Conservation (phyloP, 2,113 vertebrate genomes). For the Saiga tatarica region DNA sequence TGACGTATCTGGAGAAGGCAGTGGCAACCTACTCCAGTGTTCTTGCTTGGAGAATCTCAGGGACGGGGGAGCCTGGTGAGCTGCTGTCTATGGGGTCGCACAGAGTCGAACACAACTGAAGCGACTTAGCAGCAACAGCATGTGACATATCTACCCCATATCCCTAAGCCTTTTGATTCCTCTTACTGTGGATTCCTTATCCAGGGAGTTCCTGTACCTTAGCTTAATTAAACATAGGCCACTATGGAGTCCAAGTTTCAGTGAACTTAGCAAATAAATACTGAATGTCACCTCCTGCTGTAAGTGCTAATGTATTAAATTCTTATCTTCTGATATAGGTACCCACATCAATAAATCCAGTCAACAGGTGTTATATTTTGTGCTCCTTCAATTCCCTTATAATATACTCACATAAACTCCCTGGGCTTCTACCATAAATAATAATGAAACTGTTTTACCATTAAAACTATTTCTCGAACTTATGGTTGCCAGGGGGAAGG, state of each 20-base stretch:
- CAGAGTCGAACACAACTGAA: too few species aligned
- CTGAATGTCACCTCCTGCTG: not conserved
- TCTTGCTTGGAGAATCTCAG: too few species aligned
- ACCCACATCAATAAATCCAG: conserved; percentile 10
- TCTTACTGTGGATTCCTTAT: not conserved
- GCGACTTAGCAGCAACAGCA: not conserved
- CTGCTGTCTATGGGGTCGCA: too few species aligned
- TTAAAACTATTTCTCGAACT: not conserved
- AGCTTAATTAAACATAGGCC: not conserved
- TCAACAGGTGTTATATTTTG: not conserved
- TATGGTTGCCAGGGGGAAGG: not conserved
- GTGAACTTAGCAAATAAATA: not conserved
- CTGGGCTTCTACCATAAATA: not conserved
- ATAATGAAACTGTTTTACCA: conserved; percentile 1
- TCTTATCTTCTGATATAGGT: not conserved
- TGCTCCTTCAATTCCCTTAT: conserved; percentile 10
- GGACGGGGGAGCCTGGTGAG: too few species aligned
- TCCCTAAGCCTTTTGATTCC: not conserved
- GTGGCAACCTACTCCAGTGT: too few species aligned
- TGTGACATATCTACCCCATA: not conserved
- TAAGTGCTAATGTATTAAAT: conserved; percentile 1
- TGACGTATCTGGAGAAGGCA: not conserved
- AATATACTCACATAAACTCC: not conserved
- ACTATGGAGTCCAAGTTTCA: conserved; percentile 10
- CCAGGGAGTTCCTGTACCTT: not conserved